A percentile compares a stretch with the other conserved stretches of the same genome.
Evolutionary conservation across 2,113 vertebrate species (phyloP).

Genomic region (Felis catus): F.catus_Fca126_mat1.0 CM031411.1:29172501-29173000

Average conservation of each 20-base stretch:
- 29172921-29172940: no score
- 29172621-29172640: background rate
- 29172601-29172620: background rate
- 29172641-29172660: background rate
- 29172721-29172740: background rate
- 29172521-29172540: background rate
- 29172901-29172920: no score
- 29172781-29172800: background rate
- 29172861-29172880: background rate
- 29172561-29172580: background rate
- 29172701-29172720: background rate
- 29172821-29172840: background rate
- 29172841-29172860: background rate
- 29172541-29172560: background rate
- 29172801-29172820: background rate
- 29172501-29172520: background rate
- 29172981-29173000: no score
- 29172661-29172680: background rate
- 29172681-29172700: background rate
- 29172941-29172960: no score
- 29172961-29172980: no score
- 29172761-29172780: background rate
- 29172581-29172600: background rate
- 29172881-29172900: background rate
- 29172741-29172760: constrained; percentile 13